phyloP scores from a whole-genome alignment of 2,113 vertebrate species.

The Urocitellus parryii region DNA sequence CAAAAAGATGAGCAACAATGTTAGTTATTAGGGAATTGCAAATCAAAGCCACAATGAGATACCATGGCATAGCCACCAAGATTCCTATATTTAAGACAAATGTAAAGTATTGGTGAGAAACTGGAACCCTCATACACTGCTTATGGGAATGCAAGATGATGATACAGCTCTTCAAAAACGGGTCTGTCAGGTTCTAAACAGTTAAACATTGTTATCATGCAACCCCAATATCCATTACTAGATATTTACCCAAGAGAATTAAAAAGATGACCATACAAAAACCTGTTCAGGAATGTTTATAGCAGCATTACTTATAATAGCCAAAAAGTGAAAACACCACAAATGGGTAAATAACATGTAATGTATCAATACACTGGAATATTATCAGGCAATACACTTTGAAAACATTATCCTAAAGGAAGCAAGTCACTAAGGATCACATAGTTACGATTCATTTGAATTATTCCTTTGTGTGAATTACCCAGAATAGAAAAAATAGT shows the following conservation, averaged over 20 bases:
- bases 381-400: background rate
- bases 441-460: background rate
- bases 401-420: background rate
- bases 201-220: too few relatives aligned
- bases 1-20: background rate
- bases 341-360: background rate
- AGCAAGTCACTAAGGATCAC: background rate
- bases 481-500: background rate
- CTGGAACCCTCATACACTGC: background rate
- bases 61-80: background rate
- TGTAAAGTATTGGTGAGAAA: background rate
- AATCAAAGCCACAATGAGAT: background rate
- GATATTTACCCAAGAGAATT: background rate
- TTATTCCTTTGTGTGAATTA: background rate
- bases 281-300: background rate
- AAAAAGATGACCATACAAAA: background rate
- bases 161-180: too few relatives aligned
- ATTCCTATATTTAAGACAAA: background rate
- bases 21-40: too few relatives aligned
- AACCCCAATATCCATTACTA: too few relatives aligned
- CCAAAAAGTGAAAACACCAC: background rate
- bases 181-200: too few relatives aligned
- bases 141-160: too few relatives aligned
- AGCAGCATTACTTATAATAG: background rate
- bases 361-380: background rate